These are phyloP conservation scores for Chloroceryle inda DNA, from an alignment of 2,797 vertebrate species.

Conservation along the genomic window DNA sequence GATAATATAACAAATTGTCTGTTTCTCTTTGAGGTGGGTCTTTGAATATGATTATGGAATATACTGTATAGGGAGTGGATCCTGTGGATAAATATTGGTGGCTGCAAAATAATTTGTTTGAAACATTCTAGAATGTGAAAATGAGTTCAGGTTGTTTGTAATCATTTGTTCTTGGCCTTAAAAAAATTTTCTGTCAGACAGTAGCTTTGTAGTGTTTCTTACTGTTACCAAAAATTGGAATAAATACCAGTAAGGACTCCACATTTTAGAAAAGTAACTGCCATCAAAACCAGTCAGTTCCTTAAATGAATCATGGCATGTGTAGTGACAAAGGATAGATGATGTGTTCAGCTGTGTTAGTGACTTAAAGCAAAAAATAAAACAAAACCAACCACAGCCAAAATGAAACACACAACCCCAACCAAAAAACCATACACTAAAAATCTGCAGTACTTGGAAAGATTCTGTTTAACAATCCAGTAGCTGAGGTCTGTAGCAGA, in stretches of 20 bases:
- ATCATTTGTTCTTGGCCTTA: not conserved
- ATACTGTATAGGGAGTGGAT: not conserved
- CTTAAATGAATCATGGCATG: not conserved
- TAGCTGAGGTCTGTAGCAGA: not conserved
- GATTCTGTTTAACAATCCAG: too few relatives aligned
- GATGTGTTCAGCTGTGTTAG: not conserved
- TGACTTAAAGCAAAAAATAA: not conserved
- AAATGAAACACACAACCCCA: too few relatives aligned
- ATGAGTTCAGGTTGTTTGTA: not conserved
- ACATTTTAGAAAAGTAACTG: not conserved
- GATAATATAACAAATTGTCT: constrained; percentile 53
- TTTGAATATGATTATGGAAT: not conserved
- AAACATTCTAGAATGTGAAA: not conserved
- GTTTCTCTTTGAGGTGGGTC: constrained; percentile 3
- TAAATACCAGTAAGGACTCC: not conserved
- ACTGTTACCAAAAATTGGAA: not conserved
- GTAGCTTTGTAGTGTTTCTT: not conserved
- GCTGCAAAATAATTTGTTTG: not conserved
- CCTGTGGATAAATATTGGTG: not conserved
- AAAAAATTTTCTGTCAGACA: not conserved
- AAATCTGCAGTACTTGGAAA: not conserved
- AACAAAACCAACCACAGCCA: too few relatives aligned
- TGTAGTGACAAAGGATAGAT: not conserved
- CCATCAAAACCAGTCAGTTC: not conserved
- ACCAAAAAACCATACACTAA: not conserved